Evolutionary conservation across 35 echinoderm and acorn worm genomes (phyloP).

Genomic region (Hemicentrotus pulcherrimus): DNA sequence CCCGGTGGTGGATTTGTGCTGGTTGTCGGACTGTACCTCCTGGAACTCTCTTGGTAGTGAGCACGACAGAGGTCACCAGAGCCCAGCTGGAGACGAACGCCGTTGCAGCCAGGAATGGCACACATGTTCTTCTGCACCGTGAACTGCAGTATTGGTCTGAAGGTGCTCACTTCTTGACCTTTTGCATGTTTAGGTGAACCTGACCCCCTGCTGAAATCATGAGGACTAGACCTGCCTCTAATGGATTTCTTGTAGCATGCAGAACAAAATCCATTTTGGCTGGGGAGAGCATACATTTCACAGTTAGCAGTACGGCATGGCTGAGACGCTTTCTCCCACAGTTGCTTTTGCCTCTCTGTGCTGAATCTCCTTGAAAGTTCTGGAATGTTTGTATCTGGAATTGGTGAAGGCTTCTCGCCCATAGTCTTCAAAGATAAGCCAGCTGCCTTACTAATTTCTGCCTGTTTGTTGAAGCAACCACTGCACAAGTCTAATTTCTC

Average conservation of each 20-base stretch:
- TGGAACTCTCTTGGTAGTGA: constrained; percentile 16
- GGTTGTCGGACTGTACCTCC: background rate
- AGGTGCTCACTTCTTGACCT: background rate
- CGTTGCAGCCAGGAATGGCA: constrained; percentile 57
- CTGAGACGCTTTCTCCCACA: background rate
- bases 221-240: background rate
- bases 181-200: background rate
- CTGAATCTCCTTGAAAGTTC: background rate
- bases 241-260: constrained; percentile 40
- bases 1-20: background rate
- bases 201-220: background rate
- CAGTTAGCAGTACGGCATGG: constrained; percentile 38
- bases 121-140: constrained; percentile 71
- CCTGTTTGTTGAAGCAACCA: constrained; percentile 68
- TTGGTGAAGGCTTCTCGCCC: background rate
- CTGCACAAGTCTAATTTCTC: constrained; percentile 64
- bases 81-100: constrained; percentile 37
- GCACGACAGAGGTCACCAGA: background rate
- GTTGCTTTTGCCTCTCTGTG: background rate
- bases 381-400: background rate
- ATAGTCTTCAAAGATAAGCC: background rate
- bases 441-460: background rate
- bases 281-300: constrained; percentile 44
- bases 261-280: constrained; percentile 41
- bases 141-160: constrained; percentile 6